Evolutionary conservation across 2,113 vertebrate genomes (phyloP), one percentile per base, ranked within the genome.

Genomic region (Garra rufa): DNA sequence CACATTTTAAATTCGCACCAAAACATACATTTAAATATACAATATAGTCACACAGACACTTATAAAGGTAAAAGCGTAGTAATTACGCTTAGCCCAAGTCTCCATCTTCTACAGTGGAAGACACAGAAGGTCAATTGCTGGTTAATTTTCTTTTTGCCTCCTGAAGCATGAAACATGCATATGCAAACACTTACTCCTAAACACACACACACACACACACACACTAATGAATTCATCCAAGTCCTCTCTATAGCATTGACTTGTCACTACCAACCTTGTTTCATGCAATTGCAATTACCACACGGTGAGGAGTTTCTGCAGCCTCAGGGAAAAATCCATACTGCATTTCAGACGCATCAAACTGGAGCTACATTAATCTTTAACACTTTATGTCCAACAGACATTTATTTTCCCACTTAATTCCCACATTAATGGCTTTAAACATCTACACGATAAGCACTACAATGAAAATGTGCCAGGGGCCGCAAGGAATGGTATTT

Each of bases 131-230:
- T 96, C 96, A 95, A 95, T 96, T 93, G 95, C 94, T 95, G 95
- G 95, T 95, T 96, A 96, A 96, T 96, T 96, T 96, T 96, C 95
- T 96, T 94, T 95, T 94, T 94, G 95, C 95, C 96, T 95, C 94
- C 92, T 95, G 95, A 96, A 95, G 95, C 95, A 88, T 95, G 96
- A 95, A 96, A 96, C 65, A 85, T 83, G 74, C 86, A 84, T 75
- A 59, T 55, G 52, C 50, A 71, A 82, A 71, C 61, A 78, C 43
- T 69, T 52, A 73, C 55, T 76, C 71, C 69, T 30, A 86, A 41
- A 82, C 57, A 76, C 38, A 80, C 67, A 77, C 46, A 84, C 70
- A 63, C 52, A 73, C 57, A 76, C 26, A 21, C 70, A 46, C 83
- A 57, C 38, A 15, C 9, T 57, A 61, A 85, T 80, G 46, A 81